Base-by-base conservation (phyloP, 1,140 invertebrate species). In the Capitella teleta region DNA sequence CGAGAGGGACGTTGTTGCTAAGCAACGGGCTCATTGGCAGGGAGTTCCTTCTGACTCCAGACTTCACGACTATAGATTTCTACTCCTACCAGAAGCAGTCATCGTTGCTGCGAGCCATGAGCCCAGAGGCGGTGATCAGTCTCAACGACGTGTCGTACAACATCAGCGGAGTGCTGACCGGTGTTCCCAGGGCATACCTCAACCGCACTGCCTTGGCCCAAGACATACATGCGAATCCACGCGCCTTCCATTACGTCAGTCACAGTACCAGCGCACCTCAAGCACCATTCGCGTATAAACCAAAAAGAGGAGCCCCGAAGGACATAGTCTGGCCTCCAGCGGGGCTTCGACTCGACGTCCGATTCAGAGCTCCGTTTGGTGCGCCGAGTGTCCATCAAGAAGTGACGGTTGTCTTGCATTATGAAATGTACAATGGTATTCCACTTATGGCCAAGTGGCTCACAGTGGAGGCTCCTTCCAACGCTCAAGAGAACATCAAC, bases 391-490 rank as follows among this genome's bases (percentile, higher is more conserved):
- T 14, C 19, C 47, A 49, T 26, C n/a, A 49, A 26, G 21, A 24
- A 12, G 47, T 49, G 3, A 49, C 34, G 14, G 47, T 40, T 1
- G 28, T 25, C 12, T 19, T 49, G 12, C 34, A 49, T 26, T 49
- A 49, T 49, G 47, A 49, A 28, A 49, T 49, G 47, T 49, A 49
- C 23, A 37, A 49, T 41, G 47, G 47, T 26, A 49, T 49, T 25
- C 47, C 47, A 10, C 30, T 49, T 16, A 3, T 49, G 34, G 23
- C 21, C 1, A 49, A 49, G 24, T 49, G 47, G 47, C 14, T 49
- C 18, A 24, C n/a, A n/a, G 25, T 49, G 2, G 18, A 42, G 12
- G 36, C 14, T 40, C 21, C 14, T 5, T 14, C 12, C 19, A 37
- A 23, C 12, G 45, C 24, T 4, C n/a, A 12, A 23, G 25, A 32